Base-by-base conservation (phyloP, 2,888 invertebrate species). In the Epinotia demarniana region DNA sequence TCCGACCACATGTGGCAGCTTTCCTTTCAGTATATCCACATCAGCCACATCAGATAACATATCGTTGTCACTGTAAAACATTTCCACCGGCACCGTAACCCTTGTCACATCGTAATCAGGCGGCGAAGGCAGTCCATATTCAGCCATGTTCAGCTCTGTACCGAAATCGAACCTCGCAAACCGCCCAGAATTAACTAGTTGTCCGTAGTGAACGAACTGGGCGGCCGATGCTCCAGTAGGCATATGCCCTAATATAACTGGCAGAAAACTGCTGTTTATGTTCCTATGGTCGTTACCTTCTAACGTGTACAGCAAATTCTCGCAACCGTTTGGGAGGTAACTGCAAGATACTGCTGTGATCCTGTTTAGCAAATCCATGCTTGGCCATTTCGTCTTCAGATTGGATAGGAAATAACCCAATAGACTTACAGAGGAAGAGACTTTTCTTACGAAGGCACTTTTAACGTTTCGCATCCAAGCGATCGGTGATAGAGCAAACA, bases 401-500 rank as follows among this genome's bases (percentile, higher is more conserved):
- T 81, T 84, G 9, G 82, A 78, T 19, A 89, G 43, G 2, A 87
- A 53, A 57, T 82, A 81, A n/a, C 82, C 83, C 2, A 90, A 55
- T 2, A 85, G 61, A 11, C 81, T 80, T 33, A 84, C 77, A 0
- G 85, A 81, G 0, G 89, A 87, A 0, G 91, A 85, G 73, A 91
- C 83, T 63, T 88, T 77, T 77, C 80, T 86, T 2, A 93, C 77
- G 13, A 92, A 68, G 0, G 89, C 87, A 77, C 90, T 91, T 72
- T 81, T 90, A 68, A 95, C 91, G 73, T 94, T 83, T 4, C 86
- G 81, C 87, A 94, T 89, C 86, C 93, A 95, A 4, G 95, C 95
- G 0, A 95, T 93, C 0, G 96, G 96, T 0, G 95, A 95, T 60
- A 96, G 78, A 0, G 95, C 91, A 71, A 95, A 91, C 93, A 95